Conservation (phyloP, 2,888 invertebrate species). For the Caenorhabditis afra region DNA sequence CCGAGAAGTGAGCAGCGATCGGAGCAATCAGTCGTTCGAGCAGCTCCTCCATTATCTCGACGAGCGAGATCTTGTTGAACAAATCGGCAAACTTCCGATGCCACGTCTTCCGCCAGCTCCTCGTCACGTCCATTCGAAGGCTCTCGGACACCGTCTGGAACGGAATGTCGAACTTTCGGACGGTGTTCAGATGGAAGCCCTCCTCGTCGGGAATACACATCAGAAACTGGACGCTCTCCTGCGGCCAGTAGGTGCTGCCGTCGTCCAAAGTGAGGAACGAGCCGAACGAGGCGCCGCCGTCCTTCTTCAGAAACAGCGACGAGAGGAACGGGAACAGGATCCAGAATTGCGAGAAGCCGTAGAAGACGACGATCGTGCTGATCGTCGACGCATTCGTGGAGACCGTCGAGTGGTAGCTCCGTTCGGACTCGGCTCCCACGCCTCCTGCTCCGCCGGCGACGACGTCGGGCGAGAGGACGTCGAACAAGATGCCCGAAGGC, state of each 20-base stretch:
- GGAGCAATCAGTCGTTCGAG: conserved; percentile 46
- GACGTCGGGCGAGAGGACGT: conserved; percentile 33
- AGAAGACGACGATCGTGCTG: conserved; percentile 69
- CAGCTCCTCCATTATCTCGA: conserved; percentile 50
- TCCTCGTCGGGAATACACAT: conserved; percentile 63
- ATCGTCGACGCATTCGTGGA: conserved; percentile 32
- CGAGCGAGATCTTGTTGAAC: conserved; percentile 50
- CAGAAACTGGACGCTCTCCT: conserved; percentile 55
- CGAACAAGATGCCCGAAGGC: conserved; percentile 50
- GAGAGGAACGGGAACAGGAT: conserved; percentile 69
- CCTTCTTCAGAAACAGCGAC: conserved; percentile 64
- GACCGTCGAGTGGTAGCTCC: conserved; percentile 51
- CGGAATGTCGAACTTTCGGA: conserved; percentile 55
- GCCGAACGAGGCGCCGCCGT: conserved; percentile 24
- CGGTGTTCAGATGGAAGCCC: conserved; percentile 54
- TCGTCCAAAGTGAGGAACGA: conserved; percentile 63
- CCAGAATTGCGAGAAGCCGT: conserved; percentile 70
- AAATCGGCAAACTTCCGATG: conserved; percentile 42
- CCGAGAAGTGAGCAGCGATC: conserved; percentile 28
- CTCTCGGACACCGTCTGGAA: conserved; percentile 35
- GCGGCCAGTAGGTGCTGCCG: conserved; percentile 56
- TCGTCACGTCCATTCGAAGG: conserved; percentile 35
- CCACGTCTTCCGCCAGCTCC: conserved; percentile 51
- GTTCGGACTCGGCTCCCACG: conserved; percentile 35
- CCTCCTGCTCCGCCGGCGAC: neutral